Percentiles rank a stretch among this genome's conserved stretches.
These are phyloP conservation scores for Heliconius hewitsoni DNA, from an alignment of 1,140 invertebrate genomes.

Conservation along the genomic window DNA sequence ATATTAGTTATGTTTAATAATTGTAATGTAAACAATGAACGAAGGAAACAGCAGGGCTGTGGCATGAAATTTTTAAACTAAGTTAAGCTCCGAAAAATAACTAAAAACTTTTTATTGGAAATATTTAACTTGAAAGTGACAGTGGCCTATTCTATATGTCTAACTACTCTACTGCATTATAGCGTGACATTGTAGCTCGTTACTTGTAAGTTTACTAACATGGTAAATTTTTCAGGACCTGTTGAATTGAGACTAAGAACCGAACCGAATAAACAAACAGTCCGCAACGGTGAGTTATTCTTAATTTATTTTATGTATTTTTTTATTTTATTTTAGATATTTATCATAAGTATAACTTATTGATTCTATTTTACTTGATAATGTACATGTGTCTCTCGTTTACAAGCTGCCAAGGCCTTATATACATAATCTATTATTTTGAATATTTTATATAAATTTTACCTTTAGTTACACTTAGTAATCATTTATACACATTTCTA, in stretches of 20 bases:
- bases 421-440: background rate
- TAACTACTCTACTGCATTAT: too few relatives aligned
- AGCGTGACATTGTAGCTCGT: background rate
- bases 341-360: too few relatives aligned
- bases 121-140: background rate
- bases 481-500: constrained; percentile 30
- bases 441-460: background rate
- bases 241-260: constrained; percentile 84
- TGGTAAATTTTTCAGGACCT: constrained; percentile 45
- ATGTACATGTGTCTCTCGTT: background rate
- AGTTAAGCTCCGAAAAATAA: background rate
- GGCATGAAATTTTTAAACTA: background rate
- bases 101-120: background rate
- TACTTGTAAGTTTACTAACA: background rate
- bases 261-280: constrained; percentile 88
- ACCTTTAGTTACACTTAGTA: background rate
- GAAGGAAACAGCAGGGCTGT: background rate
- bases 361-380: too few relatives aligned
- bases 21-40: background rate
- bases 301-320: background rate
- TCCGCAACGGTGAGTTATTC: constrained; percentile 89
- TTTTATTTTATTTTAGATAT: background rate
- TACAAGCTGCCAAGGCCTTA: background rate
- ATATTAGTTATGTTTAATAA: too few relatives aligned
- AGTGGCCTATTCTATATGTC: too few relatives aligned